Percentiles rank a stretch among this genome's conserved stretches.
These are phyloP conservation scores for Eutolmus rufibarbis DNA, from an alignment of 2,888 invertebrate genomes.

Conservation along the genomic window DNA sequence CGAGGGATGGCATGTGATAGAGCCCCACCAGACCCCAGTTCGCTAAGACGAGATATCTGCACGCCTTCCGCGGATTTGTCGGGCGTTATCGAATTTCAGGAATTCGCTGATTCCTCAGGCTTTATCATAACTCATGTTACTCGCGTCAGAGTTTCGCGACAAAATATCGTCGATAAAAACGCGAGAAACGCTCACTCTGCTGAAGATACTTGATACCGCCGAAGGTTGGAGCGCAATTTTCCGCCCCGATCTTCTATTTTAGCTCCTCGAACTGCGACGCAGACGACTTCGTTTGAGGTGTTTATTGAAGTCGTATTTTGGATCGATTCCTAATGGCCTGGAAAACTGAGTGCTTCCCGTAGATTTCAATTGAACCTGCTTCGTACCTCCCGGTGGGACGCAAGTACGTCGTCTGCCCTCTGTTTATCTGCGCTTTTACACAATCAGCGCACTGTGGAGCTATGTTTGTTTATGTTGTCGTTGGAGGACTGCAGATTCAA, in stretches of 20 bases:
- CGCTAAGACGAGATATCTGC: neutral
- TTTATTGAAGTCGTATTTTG: neutral
- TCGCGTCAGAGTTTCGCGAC: neutral
- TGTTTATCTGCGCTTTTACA: neutral
- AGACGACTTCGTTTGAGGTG: neutral
- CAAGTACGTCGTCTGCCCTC: neutral
- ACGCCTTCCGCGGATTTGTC: neutral
- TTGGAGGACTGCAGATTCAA: neutral
- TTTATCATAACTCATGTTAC: slow-evolving; percentile 14
- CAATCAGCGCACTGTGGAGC: neutral
- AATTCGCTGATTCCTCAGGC: slow-evolving; percentile 8
- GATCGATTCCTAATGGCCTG: neutral
- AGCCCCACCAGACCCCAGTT: neutral
- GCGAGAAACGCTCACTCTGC: neutral
- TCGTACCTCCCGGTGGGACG: neutral
- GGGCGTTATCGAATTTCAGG: slow-evolving; percentile 16
- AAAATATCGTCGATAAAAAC: slow-evolving; percentile 3
- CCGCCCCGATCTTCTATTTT: neutral
- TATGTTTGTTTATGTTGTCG: neutral
- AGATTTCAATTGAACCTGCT: neutral
- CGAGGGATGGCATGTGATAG: neutral
- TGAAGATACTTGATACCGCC: slow-evolving; percentile 1
- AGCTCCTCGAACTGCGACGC: neutral
- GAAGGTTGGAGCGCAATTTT: neutral
- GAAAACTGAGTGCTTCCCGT: neutral